Evolutionary conservation across 2,888 invertebrate genomes (phyloP).

Genomic region (Drosophila limbata): DNA sequence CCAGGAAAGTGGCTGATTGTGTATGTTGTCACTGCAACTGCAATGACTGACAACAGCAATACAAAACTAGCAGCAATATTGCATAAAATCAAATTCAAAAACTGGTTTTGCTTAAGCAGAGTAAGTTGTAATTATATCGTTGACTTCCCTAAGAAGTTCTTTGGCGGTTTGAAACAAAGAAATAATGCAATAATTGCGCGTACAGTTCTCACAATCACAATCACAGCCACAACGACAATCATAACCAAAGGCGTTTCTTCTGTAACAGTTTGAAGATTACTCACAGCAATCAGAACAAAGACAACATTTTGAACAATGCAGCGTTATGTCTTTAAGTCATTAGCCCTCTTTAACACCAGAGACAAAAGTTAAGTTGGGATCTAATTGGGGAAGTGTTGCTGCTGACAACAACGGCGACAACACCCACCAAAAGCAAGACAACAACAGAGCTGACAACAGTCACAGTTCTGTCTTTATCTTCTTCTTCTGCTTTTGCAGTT

Average conservation of each 20-base stretch:
- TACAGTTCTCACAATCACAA: constrained; percentile 36
- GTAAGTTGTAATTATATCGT: constrained; percentile 11
- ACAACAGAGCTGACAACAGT: constrained; percentile 16
- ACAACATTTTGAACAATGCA: constrained; percentile 41
- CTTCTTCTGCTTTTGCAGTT: constrained; percentile 11
- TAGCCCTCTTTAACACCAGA: constrained; percentile 53
- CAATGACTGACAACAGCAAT: constrained; percentile 32
- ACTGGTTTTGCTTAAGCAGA: constrained; percentile 24
- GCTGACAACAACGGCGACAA: constrained; percentile 36
- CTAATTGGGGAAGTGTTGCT: constrained; percentile 75
- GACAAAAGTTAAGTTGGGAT: constrained; percentile 28
- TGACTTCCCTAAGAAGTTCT: constrained; percentile 7
- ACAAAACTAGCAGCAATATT: neutral
- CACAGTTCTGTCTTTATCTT: neutral
- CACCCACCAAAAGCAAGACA: constrained; percentile 30
- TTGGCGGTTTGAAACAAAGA: constrained; percentile 13
- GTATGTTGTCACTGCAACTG: constrained; percentile 38
- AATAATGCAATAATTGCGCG: constrained; percentile 23
- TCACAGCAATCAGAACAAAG: constrained; percentile 42
- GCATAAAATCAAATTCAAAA: constrained; percentile 1
- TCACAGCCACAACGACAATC: constrained; percentile 6
- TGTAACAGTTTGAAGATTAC: constrained; percentile 49
- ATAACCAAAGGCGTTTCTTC: constrained; percentile 42
- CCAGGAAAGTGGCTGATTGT: constrained; percentile 21
- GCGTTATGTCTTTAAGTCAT: constrained; percentile 63